A percentile compares a stretch with the other conserved stretches of the same genome.
Evolutionary conservation across 2,888 invertebrate genomes (phyloP).

Genomic region (Anoplius nigerrimus): DNA sequence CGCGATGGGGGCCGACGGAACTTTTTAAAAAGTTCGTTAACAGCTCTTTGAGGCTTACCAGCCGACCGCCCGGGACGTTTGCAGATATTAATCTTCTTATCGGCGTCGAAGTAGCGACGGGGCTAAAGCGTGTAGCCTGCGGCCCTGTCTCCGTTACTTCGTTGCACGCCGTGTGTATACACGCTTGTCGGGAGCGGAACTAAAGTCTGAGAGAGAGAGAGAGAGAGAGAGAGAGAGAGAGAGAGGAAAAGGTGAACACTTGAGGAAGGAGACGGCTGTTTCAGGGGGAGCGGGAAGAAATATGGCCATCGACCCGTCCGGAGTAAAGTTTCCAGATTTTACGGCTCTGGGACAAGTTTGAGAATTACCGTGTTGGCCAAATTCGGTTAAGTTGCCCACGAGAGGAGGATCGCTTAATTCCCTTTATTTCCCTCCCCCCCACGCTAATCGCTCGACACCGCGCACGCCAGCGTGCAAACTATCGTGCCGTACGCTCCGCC

Average conservation of each 20-base stretch:
- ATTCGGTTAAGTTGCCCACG: conserved; percentile 40
- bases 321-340: conserved; percentile 43
- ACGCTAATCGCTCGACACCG: background rate
- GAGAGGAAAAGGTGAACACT: too few species aligned
- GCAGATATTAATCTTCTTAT: conserved; percentile 17
- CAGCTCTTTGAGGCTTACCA: background rate
- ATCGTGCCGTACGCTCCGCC: background rate
- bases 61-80: background rate
- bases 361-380: conserved; percentile 46
- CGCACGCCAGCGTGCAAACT: background rate
- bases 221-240: too few species aligned
- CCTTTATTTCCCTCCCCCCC: background rate
- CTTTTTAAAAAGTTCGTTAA: conserved; percentile 3
- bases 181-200: too few species aligned
- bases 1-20: background rate
- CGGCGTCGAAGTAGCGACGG: too few species aligned
- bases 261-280: too few species aligned
- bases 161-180: too few species aligned
- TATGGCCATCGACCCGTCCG: conserved; percentile 34
- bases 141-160: too few species aligned
- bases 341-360: conserved; percentile 44
- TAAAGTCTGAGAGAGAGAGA: too few species aligned
- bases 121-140: too few species aligned
- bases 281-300: conserved; percentile 12
- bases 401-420: conserved; percentile 18